A percentile compares a stretch with the other conserved stretches of the same genome.
These are phyloP conservation scores for Amazona ochrocephala DNA, from an alignment of 2,797 vertebrate species.

Conservation along the genomic window DNA sequence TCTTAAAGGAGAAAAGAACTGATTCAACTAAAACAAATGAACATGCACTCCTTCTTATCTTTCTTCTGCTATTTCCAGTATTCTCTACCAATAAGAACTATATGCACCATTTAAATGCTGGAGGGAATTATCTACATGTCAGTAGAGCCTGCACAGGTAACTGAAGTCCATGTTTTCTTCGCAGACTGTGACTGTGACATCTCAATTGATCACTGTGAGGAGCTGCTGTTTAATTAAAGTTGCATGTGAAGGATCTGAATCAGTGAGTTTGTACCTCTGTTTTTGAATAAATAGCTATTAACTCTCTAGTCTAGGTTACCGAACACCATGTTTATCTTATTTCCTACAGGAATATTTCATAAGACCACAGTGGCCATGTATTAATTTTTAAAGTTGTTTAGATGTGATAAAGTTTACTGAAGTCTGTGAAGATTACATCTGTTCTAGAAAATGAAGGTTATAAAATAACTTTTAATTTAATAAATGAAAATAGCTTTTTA, in stretches of 20 bases:
- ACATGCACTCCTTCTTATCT: not conserved
- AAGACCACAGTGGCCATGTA: not conserved
- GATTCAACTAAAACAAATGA: not conserved
- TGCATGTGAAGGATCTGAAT: conserved; percentile 15
- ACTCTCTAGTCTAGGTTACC: not conserved
- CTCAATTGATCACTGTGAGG: not conserved
- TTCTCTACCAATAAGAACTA: not conserved
- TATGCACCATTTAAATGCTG: not conserved
- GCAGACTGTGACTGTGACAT: not conserved
- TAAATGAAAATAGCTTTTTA: not conserved
- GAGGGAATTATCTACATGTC: not conserved
- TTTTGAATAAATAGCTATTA: not conserved
- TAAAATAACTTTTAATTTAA: conserved; percentile 25
- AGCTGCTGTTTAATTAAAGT: conserved; percentile 24
- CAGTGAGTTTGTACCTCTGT: not conserved
- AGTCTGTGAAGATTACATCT: not conserved
- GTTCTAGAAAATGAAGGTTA: conserved; percentile 5
- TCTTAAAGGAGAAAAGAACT: not conserved
- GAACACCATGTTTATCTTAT: not conserved
- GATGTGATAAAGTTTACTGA: not conserved
- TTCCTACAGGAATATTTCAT: not conserved
- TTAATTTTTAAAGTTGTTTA: not conserved
- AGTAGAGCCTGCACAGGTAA: not conserved
- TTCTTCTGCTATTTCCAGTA: not conserved
- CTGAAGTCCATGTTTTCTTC: not conserved